Evolutionary conservation across 2,888 invertebrate genomes (phyloP).

Genomic region (Trachelus stipa): DNA sequence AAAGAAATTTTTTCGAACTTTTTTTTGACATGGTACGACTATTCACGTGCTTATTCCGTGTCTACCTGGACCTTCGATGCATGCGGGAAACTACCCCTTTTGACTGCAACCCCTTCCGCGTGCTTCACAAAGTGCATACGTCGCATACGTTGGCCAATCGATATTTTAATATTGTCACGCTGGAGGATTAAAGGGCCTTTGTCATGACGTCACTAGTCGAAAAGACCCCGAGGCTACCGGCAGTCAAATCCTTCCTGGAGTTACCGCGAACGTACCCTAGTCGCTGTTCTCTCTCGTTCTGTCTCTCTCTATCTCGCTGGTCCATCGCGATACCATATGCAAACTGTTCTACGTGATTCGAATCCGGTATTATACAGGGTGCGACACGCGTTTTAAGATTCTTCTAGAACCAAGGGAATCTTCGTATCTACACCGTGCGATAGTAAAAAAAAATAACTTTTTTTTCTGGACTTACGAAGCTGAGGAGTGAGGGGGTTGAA

Average conservation of each 20-base stretch:
- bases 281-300: background rate
- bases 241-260: background rate
- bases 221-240: background rate
- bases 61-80: background rate
- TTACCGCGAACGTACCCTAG: background rate
- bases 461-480: background rate
- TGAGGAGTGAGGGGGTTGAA: background rate
- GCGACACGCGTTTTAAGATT: conserved; percentile 1
- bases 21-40: too few species aligned
- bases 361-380: background rate
- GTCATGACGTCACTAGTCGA: conserved; percentile 4
- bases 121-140: conserved; percentile 65
- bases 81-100: background rate
- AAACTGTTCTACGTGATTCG: conserved; percentile 5
- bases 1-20: too few species aligned
- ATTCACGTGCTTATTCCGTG: background rate
- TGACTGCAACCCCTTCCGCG: conserved; percentile 12
- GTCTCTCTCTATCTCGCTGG: background rate
- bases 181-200: conserved; percentile 5
- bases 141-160: conserved; percentile 65
- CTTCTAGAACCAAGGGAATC: background rate
- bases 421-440: background rate
- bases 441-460: background rate
- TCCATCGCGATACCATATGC: background rate
- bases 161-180: conserved; percentile 66